phyloP scores from a whole-genome alignment of 2,888 invertebrate genomes.

The Patella pellucida region DNA sequence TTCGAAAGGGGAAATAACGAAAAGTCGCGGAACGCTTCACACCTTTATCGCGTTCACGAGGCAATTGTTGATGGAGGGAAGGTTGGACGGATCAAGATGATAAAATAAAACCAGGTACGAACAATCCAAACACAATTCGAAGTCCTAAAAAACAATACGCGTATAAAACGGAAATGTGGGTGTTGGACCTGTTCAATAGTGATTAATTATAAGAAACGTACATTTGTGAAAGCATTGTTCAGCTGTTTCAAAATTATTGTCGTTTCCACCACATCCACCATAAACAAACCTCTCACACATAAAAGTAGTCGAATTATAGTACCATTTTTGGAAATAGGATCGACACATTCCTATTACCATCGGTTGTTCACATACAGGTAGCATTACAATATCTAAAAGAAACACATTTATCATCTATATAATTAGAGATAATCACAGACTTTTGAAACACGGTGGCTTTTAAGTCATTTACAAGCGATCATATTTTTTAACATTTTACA shows the following conservation, averaged over 20 bases:
- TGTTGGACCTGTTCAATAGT: background rate
- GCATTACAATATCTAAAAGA: no score
- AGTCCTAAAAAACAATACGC: no score
- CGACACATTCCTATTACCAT: slow-evolving; percentile 27
- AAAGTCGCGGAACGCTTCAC: no score
- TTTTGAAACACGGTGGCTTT: background rate
- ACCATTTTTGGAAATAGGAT: slow-evolving; percentile 32
- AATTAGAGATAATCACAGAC: background rate
- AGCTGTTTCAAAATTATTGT: slow-evolving; percentile 29
- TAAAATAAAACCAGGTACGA: no score
- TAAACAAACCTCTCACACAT: slow-evolving; percentile 32
- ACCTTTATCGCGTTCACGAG: no score
- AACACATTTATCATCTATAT: background rate
- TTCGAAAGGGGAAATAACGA: no score
- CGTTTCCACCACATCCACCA: slow-evolving; percentile 33
- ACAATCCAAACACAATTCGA: no score
- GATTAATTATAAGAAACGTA: slow-evolving; percentile 13
- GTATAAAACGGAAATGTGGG: no score
- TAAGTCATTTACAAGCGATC: background rate
- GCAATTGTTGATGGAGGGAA: no score
- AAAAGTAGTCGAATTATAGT: slow-evolving; percentile 27
- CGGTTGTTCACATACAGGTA: slow-evolving; percentile 21
- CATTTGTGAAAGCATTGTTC: slow-evolving; percentile 36
- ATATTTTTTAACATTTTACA: slow-evolving; percentile 7
- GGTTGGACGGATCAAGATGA: no score